phyloP scores from a whole-genome alignment of 2,113 vertebrate species.

The Chaetorhynchus papuensis region DNA sequence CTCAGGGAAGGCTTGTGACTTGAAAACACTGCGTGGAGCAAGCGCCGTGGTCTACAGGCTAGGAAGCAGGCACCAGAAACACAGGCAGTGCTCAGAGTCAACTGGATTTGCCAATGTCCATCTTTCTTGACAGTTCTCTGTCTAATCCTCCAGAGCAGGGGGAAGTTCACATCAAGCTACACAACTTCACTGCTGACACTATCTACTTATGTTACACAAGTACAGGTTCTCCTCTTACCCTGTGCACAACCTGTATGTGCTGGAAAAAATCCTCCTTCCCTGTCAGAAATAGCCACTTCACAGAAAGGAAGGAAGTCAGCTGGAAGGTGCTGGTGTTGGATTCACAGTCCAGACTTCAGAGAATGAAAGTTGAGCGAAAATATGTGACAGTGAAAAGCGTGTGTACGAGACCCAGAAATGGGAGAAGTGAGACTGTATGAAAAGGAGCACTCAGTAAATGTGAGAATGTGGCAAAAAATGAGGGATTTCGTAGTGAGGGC shows the following conservation, averaged over 20 bases:
- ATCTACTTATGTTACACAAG: background rate
- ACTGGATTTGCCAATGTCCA: background rate
- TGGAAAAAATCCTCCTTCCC: background rate
- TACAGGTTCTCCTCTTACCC: background rate
- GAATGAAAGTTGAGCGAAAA: background rate
- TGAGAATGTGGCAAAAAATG: background rate
- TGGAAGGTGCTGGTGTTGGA: background rate
- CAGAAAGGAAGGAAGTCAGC: background rate
- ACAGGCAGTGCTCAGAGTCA: background rate
- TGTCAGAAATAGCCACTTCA: background rate
- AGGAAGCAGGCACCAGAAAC: background rate
- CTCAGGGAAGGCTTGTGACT: background rate
- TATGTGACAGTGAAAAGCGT: background rate
- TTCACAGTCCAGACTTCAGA: background rate
- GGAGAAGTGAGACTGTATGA: background rate
- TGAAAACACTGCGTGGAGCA: background rate
- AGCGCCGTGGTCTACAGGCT: background rate
- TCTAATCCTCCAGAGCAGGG: background rate
- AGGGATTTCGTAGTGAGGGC: background rate
- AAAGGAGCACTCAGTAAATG: background rate
- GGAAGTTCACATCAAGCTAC: background rate
- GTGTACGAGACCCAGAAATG: background rate
- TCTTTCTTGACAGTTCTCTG: background rate
- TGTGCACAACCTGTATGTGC: background rate
- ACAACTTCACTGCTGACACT: background rate